Base-by-base conservation (phyloP, 2,113 vertebrate species). In the Progne subis region DNA sequence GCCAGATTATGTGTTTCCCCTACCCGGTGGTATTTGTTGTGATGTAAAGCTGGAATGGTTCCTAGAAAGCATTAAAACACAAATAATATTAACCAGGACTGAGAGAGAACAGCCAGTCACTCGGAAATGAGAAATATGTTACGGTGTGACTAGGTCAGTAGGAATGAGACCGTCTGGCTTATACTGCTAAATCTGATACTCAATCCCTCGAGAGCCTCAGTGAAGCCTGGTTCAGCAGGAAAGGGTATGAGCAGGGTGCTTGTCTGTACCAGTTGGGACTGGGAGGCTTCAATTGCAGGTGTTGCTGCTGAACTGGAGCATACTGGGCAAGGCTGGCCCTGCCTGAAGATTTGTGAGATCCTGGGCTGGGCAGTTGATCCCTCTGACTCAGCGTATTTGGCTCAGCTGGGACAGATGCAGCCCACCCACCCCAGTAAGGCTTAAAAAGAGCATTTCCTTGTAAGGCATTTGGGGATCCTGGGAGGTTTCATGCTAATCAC, bases 61-160 rank as follows among this genome's bases (percentile, higher is more conserved):
- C 95, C 96, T 97, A 93, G 96, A 96, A 96, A 96, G 95, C 95
- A 95, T 96, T 95, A 90, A 90, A 95, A 94, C 78, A 95, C 92
- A 95, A 97, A 93, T 96, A 95, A 96, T 90, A 94, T 75, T 97
- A 96, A 95, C 94, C 94, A 96, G 96, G 94, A 90, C 88, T 1
- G 8, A 77, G 88, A 93, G 88, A 94, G 90, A 88, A 5, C 90
- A 95, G 92, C 46, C 86, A 84, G 76, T 90, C 2, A 2, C 71
- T 94, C 4, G 10, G 92, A 95, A 92, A 88, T 92, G 92, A 93
- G 92, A 86, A 95, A 72, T 87, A 68, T 56, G 57, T 91, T 86
- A 92, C 1, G 20, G 86, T 95, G 89, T 11, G 86, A 95, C 70
- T 8, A 50, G 90, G 93, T 92, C 76, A 69, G 88, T 49, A 86